Percentiles rank a stretch among this genome's conserved stretches.
These are phyloP conservation scores for Holothuria scabra DNA, from an alignment of 53 echinoderm and acorn worm species.

Conservation along the genomic window DNA sequence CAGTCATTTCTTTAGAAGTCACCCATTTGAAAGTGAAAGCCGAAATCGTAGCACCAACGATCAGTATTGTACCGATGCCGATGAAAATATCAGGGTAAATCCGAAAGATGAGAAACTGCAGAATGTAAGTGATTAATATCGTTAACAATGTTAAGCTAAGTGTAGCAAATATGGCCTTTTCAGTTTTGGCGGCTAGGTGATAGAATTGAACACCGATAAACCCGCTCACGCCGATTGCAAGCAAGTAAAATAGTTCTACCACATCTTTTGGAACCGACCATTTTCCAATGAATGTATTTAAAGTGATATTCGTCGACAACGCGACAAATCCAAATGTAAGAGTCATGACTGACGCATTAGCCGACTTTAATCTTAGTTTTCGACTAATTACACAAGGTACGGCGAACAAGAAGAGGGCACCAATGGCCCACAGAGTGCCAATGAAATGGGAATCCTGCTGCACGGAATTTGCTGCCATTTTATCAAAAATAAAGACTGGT, in stretches of 20 bases:
- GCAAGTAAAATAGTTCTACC: neutral
- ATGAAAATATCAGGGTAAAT: neutral
- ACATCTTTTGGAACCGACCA: constrained; percentile 1
- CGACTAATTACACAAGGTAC: neutral
- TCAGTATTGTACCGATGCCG: neutral
- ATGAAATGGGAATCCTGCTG: neutral
- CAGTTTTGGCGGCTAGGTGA: neutral
- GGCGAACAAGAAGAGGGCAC: neutral
- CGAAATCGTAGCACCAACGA: neutral
- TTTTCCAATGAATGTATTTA: constrained; percentile 1
- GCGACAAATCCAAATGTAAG: neutral
- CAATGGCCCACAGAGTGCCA: neutral
- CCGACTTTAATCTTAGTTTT: neutral
- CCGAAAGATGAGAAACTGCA: constrained; percentile 12
- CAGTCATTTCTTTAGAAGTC: no score
- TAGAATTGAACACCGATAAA: neutral
- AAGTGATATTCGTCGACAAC: neutral
- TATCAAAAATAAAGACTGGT: neutral
- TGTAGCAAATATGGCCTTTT: neutral
- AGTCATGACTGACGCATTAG: neutral
- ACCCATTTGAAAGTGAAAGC: neutral
- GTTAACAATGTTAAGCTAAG: neutral
- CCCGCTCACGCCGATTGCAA: neutral
- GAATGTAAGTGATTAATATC: neutral
- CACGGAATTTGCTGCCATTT: no score